phyloP scores from a whole-genome alignment of 2,797 vertebrate genomes.

The Coranthus polyacanthus region DNA sequence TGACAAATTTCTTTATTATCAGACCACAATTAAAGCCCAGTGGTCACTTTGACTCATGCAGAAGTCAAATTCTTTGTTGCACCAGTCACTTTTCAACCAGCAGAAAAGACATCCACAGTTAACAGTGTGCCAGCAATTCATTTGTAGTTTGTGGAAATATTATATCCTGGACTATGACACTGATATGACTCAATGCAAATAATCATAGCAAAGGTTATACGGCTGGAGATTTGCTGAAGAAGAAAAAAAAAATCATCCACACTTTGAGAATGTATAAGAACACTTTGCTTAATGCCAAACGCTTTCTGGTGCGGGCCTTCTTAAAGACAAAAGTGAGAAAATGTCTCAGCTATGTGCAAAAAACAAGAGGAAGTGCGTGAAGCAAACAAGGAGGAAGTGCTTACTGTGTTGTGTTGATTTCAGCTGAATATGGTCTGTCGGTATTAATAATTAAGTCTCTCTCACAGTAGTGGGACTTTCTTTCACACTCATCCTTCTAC shows the following conservation, averaged over 20 bases:
- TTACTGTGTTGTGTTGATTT: slow-evolving; percentile 51
- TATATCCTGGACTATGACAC: no score
- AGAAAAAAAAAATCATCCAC: background rate
- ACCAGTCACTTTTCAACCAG: background rate
- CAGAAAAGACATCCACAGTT: no score
- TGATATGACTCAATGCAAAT: no score
- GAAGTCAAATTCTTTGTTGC: background rate
- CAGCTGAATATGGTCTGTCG: slow-evolving; percentile 52
- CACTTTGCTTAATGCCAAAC: background rate
- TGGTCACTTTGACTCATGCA: no score
- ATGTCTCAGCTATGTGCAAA: slow-evolving; percentile 30
- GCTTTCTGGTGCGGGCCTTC: slow-evolving; percentile 8
- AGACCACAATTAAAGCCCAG: no score
- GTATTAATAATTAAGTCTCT: slow-evolving; percentile 64
- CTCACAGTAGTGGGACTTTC: slow-evolving; percentile 9
- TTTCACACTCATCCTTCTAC: slow-evolving; percentile 23
- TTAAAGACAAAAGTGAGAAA: slow-evolving; percentile 31
- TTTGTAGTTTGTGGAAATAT: background rate
- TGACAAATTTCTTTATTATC: background rate
- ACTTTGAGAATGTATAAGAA: slow-evolving; percentile 1
- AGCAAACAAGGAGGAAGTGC: slow-evolving; percentile 76
- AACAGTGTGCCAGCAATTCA: background rate
- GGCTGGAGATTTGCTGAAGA: no score
- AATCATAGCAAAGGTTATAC: no score
- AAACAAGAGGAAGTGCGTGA: slow-evolving; percentile 75